A percentile compares a stretch with the other conserved stretches of the same genome.
These are phyloP conservation scores for Gouania willdenowi DNA, from an alignment of 2,797 vertebrate genomes.

Conservation along the genomic window DNA sequence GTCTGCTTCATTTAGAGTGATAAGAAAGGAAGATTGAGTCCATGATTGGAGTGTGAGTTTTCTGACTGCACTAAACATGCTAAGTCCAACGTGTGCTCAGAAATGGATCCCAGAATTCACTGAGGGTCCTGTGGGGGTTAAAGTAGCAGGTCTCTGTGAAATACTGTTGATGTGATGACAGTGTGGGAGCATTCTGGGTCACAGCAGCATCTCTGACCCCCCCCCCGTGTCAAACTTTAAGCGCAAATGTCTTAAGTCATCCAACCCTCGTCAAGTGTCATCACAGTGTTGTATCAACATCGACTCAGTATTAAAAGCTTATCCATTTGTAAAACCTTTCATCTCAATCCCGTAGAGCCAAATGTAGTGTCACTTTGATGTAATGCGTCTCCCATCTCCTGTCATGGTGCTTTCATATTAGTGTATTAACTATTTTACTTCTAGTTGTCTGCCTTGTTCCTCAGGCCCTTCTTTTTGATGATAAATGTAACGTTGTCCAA, in stretches of 20 bases:
- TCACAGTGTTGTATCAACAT: constrained; percentile 25
- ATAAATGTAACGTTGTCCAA: too few species aligned
- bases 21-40: constrained; percentile 31
- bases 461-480: too few species aligned
- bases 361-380: constrained; percentile 44
- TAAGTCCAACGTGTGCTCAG: constrained; percentile 1
- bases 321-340: constrained; percentile 48
- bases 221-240: constrained; percentile 41
- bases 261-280: constrained; percentile 50
- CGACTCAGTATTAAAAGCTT: constrained; percentile 52
- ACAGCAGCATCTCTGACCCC: constrained; percentile 1
- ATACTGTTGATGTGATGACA: constrained; percentile 6
- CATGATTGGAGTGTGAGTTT: constrained; percentile 31
- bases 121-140: constrained; percentile 4
- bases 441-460: too few species aligned
- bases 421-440: too few species aligned
- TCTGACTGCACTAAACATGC: constrained; percentile 29
- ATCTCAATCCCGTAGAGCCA: constrained; percentile 28
- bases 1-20: constrained; percentile 33
- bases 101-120: constrained; percentile 8
- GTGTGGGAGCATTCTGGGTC: constrained; percentile 2
- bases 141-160: constrained; percentile 2
- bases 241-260: constrained; percentile 44
- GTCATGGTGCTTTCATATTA: constrained; percentile 3
- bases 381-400: constrained; percentile 35